phyloP scores from a whole-genome alignment of 2,797 vertebrate species.

The Pteronotus mesoamericanus region DNA sequence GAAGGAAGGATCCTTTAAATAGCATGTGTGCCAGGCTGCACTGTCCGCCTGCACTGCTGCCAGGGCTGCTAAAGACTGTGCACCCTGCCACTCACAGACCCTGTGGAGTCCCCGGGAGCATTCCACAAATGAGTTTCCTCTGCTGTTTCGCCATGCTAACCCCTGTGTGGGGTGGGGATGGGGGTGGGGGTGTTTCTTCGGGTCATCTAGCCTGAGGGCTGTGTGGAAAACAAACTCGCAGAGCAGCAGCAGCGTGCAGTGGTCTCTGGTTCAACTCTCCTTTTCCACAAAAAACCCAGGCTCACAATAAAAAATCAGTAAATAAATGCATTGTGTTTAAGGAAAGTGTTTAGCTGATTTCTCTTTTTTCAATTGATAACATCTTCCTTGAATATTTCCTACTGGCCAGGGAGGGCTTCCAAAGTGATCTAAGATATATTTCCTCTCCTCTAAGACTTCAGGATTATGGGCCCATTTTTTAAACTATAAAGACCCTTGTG shows the following conservation, averaged over 20 bases:
- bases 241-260: not conserved
- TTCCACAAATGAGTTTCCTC: rapidly evolving
- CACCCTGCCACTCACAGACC: not conserved
- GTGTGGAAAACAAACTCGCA: not conserved
- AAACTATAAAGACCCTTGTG: not conserved
- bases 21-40: not conserved
- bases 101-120: too few relatives aligned
- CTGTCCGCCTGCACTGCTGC: rapidly evolving
- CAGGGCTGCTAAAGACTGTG: too few relatives aligned
- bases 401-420: not conserved
- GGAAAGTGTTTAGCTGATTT: not conserved
- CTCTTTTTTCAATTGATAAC: not conserved
- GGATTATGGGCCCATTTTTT: not conserved
- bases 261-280: not conserved
- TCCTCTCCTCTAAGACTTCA: not conserved
- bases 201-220: not conserved
- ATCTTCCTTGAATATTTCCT: not conserved
- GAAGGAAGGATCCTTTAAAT: not conserved
- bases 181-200: not conserved
- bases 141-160: not conserved
- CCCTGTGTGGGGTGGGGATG: not conserved
- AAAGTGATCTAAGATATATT: not conserved
- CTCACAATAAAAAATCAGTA: not conserved
- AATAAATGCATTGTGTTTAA: not conserved
- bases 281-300: not conserved